Evolutionary conservation across 2,113 vertebrate species (phyloP).

Genomic region (Corvus cornix): DNA sequence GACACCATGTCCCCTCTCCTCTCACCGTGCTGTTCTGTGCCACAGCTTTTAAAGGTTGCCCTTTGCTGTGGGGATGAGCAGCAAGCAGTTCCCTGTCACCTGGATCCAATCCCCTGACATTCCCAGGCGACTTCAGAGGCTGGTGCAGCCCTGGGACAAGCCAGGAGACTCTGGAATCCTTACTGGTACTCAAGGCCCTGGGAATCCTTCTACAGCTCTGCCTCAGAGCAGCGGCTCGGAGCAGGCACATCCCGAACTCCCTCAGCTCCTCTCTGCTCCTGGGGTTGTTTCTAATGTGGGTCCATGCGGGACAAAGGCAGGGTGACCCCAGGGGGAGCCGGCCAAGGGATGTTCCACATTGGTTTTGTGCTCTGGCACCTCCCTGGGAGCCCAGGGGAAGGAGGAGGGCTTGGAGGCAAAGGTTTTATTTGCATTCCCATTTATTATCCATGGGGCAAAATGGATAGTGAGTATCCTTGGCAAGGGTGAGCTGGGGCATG

Average conservation of each 20-base stretch:
- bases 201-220: neutral
- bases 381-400: neutral
- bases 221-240: neutral
- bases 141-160: neutral
- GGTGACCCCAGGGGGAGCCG: neutral
- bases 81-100: neutral
- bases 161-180: neutral
- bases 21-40: rapidly evolving
- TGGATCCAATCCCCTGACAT: rapidly evolving
- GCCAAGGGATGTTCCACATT: neutral
- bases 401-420: neutral
- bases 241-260: rapidly evolving
- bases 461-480: neutral
- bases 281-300: neutral
- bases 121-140: neutral
- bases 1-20: rapidly evolving
- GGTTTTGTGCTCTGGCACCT: neutral
- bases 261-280: neutral
- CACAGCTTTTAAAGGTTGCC: neutral
- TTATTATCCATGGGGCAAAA: neutral
- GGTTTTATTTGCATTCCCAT: neutral
- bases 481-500: neutral
- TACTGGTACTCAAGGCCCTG: neutral
- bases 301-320: neutral
- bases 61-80: neutral